A percentile compares a stretch with the other conserved stretches of the same genome.
phyloP scores from a whole-genome alignment of 2,113 vertebrate species.

The Atherinomorus stipes region DNA sequence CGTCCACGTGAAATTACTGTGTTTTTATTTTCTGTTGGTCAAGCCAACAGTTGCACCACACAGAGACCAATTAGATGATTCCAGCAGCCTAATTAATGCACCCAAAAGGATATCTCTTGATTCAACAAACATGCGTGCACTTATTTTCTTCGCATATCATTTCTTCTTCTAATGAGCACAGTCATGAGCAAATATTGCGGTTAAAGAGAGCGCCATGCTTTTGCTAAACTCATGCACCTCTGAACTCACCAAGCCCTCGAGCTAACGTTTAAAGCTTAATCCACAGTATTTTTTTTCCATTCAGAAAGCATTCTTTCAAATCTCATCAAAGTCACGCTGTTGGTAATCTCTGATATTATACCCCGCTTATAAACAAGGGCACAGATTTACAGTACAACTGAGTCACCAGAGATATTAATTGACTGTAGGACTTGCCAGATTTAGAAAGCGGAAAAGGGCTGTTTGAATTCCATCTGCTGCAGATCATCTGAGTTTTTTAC shows the following conservation, averaged over 20 bases:
- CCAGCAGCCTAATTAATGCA: slow-evolving; percentile 67
- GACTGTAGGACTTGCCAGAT: slow-evolving; percentile 32
- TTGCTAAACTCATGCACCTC: slow-evolving; percentile 7
- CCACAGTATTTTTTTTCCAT: slow-evolving; percentile 5
- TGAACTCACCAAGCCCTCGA: slow-evolving; percentile 22
- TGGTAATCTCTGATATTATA: neutral
- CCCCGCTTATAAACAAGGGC: neutral
- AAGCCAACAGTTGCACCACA: slow-evolving; percentile 44
- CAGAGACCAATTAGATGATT: slow-evolving; percentile 73
- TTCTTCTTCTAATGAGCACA: slow-evolving; percentile 43
- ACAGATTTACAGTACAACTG: neutral
- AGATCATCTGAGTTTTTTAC: slow-evolving; percentile 61
- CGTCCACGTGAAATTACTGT: slow-evolving; percentile 24
- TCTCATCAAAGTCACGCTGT: slow-evolving; percentile 8
- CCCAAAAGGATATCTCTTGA: slow-evolving; percentile 62
- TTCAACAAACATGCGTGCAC: slow-evolving; percentile 56
- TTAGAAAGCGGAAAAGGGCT: slow-evolving; percentile 6
- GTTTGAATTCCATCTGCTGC: slow-evolving; percentile 68
- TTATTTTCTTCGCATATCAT: slow-evolving; percentile 31
- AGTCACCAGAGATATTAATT: slow-evolving; percentile 48
- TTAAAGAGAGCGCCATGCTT: neutral
- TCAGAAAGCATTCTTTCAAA: slow-evolving; percentile 4
- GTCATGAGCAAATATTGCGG: slow-evolving; percentile 20
- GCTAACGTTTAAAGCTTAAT: slow-evolving; percentile 36
- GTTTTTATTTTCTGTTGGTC: slow-evolving; percentile 54